Base-by-base conservation (phyloP, 2,797 vertebrate genomes). In the Podargus strigoides region DNA sequence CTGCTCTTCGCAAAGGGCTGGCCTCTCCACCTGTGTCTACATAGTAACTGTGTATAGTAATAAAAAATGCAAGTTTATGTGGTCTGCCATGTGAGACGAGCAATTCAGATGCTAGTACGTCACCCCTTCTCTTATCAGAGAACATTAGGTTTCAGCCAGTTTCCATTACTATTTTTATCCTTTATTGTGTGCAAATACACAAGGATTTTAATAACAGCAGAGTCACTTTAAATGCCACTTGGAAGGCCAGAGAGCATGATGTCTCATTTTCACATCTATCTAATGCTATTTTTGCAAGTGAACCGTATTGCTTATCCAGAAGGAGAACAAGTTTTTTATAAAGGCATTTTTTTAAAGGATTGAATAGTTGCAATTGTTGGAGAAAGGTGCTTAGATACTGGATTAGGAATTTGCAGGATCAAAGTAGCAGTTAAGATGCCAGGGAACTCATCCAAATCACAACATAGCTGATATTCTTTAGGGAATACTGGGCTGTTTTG, bases 131-230 rank as follows among this genome's bases (percentile, higher is more conserved):
- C 82, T 97, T 96, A 94, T 91, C 96, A 85, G 83, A 81, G 50
- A 86, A 88, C 90, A 66, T 83, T 85, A 92, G 64, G 86, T 88
- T 91, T 94, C 91, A 91, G 92, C 78, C 76, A 70, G 55, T 90
- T 96, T 94, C 93, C 90, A 93, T 95, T 69, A 44, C 96, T 97
- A 96, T 95, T 96, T 97, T 97, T 97, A 93, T 90, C 93, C 52
- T 91, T 89, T 63, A 83, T 94, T 96, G 78, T 96, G 75, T 95
- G 72, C 90, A 91, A 92, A 92, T 77, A 44, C 82, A 53, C 26
- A 69, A 63, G 42, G 53, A 87, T 93, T 96, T 95, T 86, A 90
- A 39, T 89, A 90, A 93, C 32, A 41, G 62, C 60, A 85, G 82
- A 76, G 53, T 69, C 49, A 44, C 72, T 85, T 93, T 76, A 91